Percentiles rank a stretch among this genome's conserved stretches.
phyloP scores from a whole-genome alignment of 1,140 invertebrate genomes.

The Sitodiplosis mosellana region DNA sequence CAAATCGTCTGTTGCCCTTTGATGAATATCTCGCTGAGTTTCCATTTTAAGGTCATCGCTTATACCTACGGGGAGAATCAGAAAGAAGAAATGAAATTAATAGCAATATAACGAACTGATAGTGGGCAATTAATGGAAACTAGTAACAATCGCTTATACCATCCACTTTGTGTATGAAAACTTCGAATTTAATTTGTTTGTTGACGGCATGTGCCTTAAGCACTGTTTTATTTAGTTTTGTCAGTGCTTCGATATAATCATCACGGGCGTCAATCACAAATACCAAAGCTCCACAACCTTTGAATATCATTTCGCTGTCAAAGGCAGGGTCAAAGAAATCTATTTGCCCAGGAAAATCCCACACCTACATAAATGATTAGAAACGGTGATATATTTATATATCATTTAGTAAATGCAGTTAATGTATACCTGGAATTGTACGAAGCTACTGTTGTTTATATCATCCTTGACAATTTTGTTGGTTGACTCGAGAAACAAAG shows the following conservation, averaged over 20 bases:
- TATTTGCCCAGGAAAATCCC: constrained; percentile 98
- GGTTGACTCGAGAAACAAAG: constrained; percentile 95
- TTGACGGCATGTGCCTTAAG: constrained; percentile 93
- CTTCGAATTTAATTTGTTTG: constrained; percentile 93
- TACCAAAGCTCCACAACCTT: constrained; percentile 85
- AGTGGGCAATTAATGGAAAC: no score
- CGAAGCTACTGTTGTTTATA: constrained; percentile 91
- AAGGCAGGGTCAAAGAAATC: constrained; percentile 94
- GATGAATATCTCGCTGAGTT: constrained; percentile 94
- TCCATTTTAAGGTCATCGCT: constrained; percentile 98
- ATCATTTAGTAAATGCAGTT: no score
- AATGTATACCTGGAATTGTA: constrained; percentile 99
- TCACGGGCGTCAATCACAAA: constrained; percentile 99
- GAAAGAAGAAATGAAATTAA: no score
- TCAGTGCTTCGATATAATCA: constrained; percentile 90
- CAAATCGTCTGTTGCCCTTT: constrained; percentile 87
- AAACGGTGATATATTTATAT: no score
- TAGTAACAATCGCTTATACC: constrained; percentile 94
- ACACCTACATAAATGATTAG: no score
- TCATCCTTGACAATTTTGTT: constrained; percentile 98
- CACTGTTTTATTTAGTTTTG: constrained; percentile 80
- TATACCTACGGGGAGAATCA: no score
- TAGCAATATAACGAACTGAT: no score
- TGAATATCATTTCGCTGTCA: constrained; percentile 89
- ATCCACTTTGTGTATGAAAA: constrained; percentile 97